Evolutionary conservation across 2,888 invertebrate genomes (phyloP).

Genomic region (Drosophila percnosoma): DNA sequence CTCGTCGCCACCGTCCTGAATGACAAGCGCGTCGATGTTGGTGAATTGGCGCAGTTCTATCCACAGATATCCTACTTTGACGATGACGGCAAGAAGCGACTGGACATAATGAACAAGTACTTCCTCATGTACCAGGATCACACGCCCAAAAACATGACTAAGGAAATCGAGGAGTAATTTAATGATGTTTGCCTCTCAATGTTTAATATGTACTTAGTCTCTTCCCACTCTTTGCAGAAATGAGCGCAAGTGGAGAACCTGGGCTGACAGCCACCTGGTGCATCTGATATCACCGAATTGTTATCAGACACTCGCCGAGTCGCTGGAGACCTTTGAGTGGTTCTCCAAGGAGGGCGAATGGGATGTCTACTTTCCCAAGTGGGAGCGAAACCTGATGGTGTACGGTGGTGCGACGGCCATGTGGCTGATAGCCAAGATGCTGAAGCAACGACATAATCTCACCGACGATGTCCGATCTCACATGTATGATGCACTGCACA

Average conservation of each 20-base stretch:
- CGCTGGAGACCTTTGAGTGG: conserved; percentile 96
- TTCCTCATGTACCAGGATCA: conserved; percentile 92
- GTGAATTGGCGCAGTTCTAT: conserved; percentile 91
- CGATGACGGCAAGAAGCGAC: conserved; percentile 88
- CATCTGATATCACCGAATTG: conserved; percentile 98
- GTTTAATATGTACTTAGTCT: background rate
- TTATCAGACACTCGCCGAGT: conserved; percentile 93
- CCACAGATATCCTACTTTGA: conserved; percentile 89
- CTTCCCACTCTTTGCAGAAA: conserved; percentile 87
- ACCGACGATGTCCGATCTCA: conserved; percentile 95
- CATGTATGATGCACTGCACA: conserved; percentile 94
- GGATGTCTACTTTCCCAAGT: conserved; percentile 93
- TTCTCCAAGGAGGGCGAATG: conserved; percentile 97
- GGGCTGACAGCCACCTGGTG: conserved; percentile 96
- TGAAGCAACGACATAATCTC: conserved; percentile 94
- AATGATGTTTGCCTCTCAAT: too few species aligned
- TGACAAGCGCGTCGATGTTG: conserved; percentile 87
- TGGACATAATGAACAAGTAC: conserved; percentile 94
- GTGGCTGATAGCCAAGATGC: conserved; percentile 95
- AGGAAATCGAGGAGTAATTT: conserved; percentile 87
- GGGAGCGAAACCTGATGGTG: conserved; percentile 94
- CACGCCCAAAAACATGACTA: conserved; percentile 85
- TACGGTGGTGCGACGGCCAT: conserved; percentile 97
- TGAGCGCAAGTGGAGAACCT: conserved; percentile 97
- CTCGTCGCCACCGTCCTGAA: conserved; percentile 91